Evolutionary conservation across 23 tunicate species (phyloP), one percentile per base, ranked within the genome.

Genomic region (Trididemnum nubilum): DNA sequence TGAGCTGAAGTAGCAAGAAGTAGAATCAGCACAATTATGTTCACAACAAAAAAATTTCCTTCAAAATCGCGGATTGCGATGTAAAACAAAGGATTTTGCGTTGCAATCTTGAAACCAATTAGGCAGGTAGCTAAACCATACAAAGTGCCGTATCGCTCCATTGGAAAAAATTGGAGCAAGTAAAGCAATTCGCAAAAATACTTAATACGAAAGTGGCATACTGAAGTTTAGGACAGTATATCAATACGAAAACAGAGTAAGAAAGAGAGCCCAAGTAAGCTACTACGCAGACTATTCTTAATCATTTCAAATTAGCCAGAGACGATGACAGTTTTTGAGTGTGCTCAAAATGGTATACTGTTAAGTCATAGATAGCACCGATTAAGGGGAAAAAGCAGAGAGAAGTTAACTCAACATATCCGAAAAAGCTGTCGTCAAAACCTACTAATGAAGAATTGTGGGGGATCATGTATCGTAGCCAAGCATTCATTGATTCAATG

Each of bases 71-170:
- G 74, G 4, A 67, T 33, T 3, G 38, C 74, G 3, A 33, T n/a
- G 38, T 31, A 67, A 33, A 12, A 67, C 37, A 67, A 24, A 9
- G 74, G 74, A 67, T 31, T 30, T n/a, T 67, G 74, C 25, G 33
- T 12, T 32, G 38, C 33, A 3, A 12, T 67, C 3, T 30, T 24
- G 4, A 33, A 4, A 9, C 38, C 74, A 3, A 9, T 9, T 3
- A 7, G 7, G 38, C 31, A 7, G 4, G 7, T 5, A 67, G 38
- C 12, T 3, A 67, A 3, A 31, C 74, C 74, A 33, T 31, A 67
- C 38, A 67, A 67, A 5, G 38, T 67, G 22, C 74, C 74, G n/a
- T 30, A 67, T 2, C 33, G 25, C n/a, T 31, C 25, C 74, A 67
- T 67, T 12, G 74, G 74, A 67, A 67, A 67, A n/a, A 21, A 33